These are phyloP conservation scores for Antidorcas marsupialis DNA, from an alignment of 2,113 vertebrate genomes.

Conservation along the genomic window DNA sequence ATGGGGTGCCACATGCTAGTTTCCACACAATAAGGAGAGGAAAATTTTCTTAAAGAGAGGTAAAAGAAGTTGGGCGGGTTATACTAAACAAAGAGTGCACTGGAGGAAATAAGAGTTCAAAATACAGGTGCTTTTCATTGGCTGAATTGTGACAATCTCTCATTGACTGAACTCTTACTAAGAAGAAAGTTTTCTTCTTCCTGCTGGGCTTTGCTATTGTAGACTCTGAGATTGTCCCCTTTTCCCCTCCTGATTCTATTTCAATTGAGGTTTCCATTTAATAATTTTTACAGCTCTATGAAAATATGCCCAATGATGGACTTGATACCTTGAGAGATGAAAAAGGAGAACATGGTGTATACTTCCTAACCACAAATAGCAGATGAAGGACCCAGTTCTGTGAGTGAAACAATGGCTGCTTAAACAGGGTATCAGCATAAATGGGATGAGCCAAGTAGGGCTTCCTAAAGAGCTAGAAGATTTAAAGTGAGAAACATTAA, in stretches of 20 bases:
- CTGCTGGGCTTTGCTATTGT: neutral
- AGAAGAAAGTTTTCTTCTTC: neutral
- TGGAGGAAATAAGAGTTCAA: neutral
- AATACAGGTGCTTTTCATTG: neutral
- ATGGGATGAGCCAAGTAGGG: neutral
- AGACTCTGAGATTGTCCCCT: neutral
- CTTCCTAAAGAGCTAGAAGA: neutral
- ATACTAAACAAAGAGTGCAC: neutral
- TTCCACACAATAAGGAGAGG: neutral
- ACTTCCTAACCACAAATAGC: neutral
- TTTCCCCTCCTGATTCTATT: neutral
- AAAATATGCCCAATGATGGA: neutral
- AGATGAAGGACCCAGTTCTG: neutral
- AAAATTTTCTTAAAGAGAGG: neutral
- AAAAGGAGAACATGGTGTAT: neutral
- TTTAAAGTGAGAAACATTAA: neutral
- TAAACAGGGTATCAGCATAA: neutral
- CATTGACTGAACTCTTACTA: neutral
- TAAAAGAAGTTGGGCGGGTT: neutral
- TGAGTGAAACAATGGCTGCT: neutral
- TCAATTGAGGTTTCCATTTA: neutral
- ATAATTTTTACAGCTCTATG: neutral
- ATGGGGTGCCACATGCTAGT: neutral
- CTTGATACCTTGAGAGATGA: neutral
- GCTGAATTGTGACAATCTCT: neutral